These are phyloP conservation scores for Poicephalus meyeri DNA, from an alignment of 2,113 vertebrate genomes.

Conservation along the genomic window DNA sequence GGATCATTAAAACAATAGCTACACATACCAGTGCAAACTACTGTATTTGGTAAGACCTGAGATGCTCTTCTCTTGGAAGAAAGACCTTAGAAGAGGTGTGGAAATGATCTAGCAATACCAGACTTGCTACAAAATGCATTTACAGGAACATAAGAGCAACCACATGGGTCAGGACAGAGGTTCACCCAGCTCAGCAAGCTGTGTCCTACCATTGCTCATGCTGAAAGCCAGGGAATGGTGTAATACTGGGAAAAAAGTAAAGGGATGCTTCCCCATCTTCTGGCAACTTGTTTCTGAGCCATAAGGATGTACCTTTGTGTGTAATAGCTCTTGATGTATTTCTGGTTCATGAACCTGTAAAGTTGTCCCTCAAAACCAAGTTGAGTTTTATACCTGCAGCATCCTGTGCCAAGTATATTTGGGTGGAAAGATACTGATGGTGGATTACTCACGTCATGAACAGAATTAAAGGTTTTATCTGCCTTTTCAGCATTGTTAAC, in stretches of 20 bases:
- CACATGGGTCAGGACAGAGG: not conserved
- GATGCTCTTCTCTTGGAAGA: not conserved
- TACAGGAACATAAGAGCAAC: not conserved
- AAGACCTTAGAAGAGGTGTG: not conserved
- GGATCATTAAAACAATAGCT: not conserved
- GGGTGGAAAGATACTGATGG: not conserved
- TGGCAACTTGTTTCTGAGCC: not conserved
- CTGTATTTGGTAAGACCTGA: not conserved
- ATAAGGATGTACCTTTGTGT: not conserved
- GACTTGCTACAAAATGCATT: not conserved
- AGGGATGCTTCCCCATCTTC: not conserved
- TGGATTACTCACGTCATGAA: not conserved
- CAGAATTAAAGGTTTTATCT: not conserved
- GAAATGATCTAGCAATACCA: not conserved
- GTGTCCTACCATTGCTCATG: not conserved
- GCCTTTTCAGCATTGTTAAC: not conserved
- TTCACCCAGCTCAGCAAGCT: not conserved
- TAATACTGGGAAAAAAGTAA: not conserved
- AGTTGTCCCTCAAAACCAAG: not conserved
- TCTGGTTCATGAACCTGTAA: not conserved
- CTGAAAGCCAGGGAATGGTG: not conserved
- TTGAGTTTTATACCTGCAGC: not conserved
- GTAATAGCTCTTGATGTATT: not conserved
- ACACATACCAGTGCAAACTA: not conserved
- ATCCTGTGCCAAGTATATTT: not conserved